Evolutionary conservation across 2,888 invertebrate genomes (phyloP).

Genomic region (Stenchaetothrips biformis): DNA sequence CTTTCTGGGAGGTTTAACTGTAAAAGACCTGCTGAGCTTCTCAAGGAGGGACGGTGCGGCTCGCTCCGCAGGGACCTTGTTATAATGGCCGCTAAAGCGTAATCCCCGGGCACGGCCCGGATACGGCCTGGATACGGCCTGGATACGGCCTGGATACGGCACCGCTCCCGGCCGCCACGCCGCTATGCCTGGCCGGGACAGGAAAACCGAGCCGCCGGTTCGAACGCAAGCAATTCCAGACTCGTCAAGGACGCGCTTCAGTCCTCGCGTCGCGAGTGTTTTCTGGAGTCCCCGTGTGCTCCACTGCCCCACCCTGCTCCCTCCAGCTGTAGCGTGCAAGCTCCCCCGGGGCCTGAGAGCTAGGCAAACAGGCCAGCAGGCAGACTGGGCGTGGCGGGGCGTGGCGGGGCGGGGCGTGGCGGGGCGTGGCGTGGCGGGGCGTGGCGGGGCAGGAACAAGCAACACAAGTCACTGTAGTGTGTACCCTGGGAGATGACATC

Average conservation of each 20-base stretch:
- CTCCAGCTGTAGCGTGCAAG: neutral
- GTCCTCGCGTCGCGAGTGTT: too few relatives aligned
- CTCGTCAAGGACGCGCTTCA: too few relatives aligned
- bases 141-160: neutral
- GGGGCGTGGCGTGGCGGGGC: neutral
- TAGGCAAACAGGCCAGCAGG: neutral
- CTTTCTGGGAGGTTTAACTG: conserved; percentile 20
- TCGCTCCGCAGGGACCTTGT: neutral
- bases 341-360: neutral
- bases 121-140: too few relatives aligned
- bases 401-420: neutral
- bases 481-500: conserved; percentile 22
- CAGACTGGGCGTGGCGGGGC: neutral
- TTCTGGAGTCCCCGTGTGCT: too few relatives aligned
- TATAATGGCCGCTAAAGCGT: neutral
- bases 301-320: neutral
- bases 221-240: neutral
- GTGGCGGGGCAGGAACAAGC: neutral
- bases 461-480: conserved; percentile 14
- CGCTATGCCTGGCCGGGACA: neutral
- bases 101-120: neutral
- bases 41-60: neutral
- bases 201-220: neutral
- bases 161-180: neutral
- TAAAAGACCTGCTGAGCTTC: conserved; percentile 4